Evolutionary conservation across 2,888 invertebrate genomes (phyloP).

Genomic region (Abrostola triplasia): DNA sequence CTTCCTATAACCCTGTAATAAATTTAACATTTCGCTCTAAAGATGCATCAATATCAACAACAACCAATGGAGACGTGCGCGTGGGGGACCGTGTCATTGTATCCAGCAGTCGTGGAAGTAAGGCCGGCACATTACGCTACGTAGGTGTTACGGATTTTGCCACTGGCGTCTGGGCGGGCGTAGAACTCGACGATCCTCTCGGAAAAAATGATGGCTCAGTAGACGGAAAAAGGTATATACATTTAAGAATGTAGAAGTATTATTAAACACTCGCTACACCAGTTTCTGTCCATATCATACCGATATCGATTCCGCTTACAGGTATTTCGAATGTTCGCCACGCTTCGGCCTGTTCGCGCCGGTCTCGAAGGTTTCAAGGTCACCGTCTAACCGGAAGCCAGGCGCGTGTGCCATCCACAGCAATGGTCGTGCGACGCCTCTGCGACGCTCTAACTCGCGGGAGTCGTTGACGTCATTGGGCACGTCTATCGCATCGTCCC

Average conservation of each 20-base stretch:
- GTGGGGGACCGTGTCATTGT: conserved; percentile 98
- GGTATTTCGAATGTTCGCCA: conserved; percentile 97
- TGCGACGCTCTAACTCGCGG: conserved; percentile 93
- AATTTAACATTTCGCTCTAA: conserved; percentile 35
- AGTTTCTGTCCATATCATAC: conserved; percentile 16
- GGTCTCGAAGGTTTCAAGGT: conserved; percentile 95
- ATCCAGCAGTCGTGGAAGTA: conserved; percentile 95
- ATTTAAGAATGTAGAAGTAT: neutral
- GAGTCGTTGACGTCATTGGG: conserved; percentile 93
- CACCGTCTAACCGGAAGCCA: conserved; percentile 92
- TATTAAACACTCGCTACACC: neutral
- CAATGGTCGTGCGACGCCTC: conserved; percentile 89
- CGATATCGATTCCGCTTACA: conserved; percentile 73
- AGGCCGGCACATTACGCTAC: conserved; percentile 95
- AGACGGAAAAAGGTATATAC: conserved; percentile 94
- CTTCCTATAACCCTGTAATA: neutral
- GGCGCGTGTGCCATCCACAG: conserved; percentile 90
- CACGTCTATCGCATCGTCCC: conserved; percentile 90
- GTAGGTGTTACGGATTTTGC: conserved; percentile 97
- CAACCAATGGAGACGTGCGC: conserved; percentile 90
- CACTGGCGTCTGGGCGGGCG: conserved; percentile 97
- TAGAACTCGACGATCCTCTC: conserved; percentile 96
- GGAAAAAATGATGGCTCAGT: conserved; percentile 99
- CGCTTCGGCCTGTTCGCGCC: conserved; percentile 98
- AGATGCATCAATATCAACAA: conserved; percentile 85